Conservation (phyloP, 2,888 invertebrate species). For the Bellardia pandia region DNA sequence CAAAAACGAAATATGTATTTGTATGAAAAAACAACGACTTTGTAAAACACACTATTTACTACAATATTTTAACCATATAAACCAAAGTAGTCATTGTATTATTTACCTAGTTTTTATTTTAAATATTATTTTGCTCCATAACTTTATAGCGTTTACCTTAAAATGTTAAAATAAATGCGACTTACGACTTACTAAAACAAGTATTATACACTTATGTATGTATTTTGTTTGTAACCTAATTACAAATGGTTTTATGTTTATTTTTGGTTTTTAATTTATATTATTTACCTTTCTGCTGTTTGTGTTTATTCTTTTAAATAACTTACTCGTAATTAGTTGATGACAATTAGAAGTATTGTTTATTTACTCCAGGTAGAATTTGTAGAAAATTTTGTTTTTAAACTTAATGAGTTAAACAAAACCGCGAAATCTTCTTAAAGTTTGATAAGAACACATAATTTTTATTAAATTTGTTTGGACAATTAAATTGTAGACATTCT, state of each 20-base stretch:
- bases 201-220: neutral
- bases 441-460: constrained; percentile 13
- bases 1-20: neutral
- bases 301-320: neutral
- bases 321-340: neutral
- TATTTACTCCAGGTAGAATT: neutral
- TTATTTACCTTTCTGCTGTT: neutral
- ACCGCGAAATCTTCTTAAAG: neutral
- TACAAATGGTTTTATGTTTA: constrained; percentile 1
- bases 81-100: neutral
- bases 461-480: neutral
- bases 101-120: neutral
- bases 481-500: neutral
- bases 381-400: neutral
- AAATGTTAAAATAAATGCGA: neutral
- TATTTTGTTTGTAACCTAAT: constrained; percentile 13
- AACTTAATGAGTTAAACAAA: neutral
- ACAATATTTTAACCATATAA: constrained; percentile 4
- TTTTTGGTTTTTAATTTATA: neutral
- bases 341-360: neutral
- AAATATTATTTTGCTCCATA: neutral
- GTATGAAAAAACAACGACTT: neutral
- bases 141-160: neutral
- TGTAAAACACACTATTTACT: constrained; percentile 2
- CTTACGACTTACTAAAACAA: neutral